Conservation (phyloP, 2,113 vertebrate species). For the Sinocyclocheilus anophthalmus region DNA sequence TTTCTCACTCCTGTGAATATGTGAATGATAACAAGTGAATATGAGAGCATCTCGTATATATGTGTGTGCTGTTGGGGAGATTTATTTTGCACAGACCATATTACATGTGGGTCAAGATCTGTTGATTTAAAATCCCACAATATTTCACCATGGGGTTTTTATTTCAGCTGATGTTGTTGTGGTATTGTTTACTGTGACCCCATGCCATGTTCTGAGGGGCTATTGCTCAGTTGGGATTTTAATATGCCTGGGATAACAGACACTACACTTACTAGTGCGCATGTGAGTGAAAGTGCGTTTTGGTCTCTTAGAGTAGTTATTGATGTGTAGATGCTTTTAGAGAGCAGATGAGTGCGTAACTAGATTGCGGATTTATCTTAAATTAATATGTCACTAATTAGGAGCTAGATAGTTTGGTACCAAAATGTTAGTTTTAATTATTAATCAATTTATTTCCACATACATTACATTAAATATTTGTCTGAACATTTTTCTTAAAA, state of each 20-base stretch:
- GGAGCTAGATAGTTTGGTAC: background rate
- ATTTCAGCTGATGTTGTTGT: slow-evolving; percentile 18
- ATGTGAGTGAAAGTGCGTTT: background rate
- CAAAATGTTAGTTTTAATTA: background rate
- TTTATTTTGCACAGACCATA: no score
- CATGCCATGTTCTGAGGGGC: background rate
- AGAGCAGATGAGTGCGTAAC: background rate
- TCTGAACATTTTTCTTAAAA: background rate
- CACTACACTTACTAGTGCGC: background rate
- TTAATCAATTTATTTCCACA: background rate
- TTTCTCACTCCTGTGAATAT: slow-evolving; percentile 21
- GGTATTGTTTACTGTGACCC: slow-evolving; percentile 26
- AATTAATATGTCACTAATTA: background rate
- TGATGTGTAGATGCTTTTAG: slow-evolving; percentile 29
- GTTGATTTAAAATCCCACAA: slow-evolving; percentile 29
- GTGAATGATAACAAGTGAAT: slow-evolving; percentile 13
- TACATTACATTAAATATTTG: background rate
- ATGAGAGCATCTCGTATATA: background rate
- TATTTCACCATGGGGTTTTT: slow-evolving; percentile 18
- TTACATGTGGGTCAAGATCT: slow-evolving; percentile 24
- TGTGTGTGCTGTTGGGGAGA: slow-evolving; percentile 12
- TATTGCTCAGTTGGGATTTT: slow-evolving; percentile 13
- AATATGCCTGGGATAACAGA: slow-evolving; percentile 2
- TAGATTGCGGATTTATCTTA: background rate
- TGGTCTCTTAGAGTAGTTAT: slow-evolving; percentile 2